These are phyloP conservation scores for Nyctereutes procyonoides DNA, from an alignment of 2,113 vertebrate genomes.

Conservation along the genomic window DNA sequence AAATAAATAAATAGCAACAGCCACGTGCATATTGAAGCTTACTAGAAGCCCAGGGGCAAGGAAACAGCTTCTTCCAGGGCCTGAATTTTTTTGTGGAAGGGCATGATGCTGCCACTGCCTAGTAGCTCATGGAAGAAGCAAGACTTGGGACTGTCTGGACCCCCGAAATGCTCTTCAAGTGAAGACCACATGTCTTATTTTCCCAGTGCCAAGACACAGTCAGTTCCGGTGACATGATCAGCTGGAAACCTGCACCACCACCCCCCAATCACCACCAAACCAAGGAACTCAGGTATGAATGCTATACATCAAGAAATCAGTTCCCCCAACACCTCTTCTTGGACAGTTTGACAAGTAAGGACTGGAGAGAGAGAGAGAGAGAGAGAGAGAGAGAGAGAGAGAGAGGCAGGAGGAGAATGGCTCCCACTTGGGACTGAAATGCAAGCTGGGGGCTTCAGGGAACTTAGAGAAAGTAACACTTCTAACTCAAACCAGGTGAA, in stretches of 20 bases:
- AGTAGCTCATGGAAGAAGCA: accelerated
- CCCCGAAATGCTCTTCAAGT: neutral
- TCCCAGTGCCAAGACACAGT: neutral
- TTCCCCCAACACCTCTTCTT: neutral
- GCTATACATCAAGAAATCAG: no score
- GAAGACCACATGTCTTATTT: neutral
- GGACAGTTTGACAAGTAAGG: neutral
- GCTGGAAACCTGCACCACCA: neutral
- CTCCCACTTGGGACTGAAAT: neutral
- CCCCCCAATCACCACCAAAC: neutral
- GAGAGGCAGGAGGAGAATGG: neutral
- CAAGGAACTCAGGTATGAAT: neutral
- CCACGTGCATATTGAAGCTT: neutral
- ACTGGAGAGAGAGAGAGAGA: neutral
- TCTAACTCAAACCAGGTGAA: conserved; percentile 9
- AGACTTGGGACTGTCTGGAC: neutral
- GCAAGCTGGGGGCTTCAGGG: neutral
- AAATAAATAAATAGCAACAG: no score
- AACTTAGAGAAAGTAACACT: neutral
- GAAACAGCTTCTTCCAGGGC: neutral
- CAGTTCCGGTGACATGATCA: neutral
- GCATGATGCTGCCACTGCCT: neutral
- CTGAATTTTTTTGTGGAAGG: neutral
- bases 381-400: neutral
- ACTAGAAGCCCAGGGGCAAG: neutral